A percentile compares a stretch with the other conserved stretches of the same genome.
Conservation (phyloP, 2,797 vertebrate species). For the Crenichthys baileyi region DNA sequence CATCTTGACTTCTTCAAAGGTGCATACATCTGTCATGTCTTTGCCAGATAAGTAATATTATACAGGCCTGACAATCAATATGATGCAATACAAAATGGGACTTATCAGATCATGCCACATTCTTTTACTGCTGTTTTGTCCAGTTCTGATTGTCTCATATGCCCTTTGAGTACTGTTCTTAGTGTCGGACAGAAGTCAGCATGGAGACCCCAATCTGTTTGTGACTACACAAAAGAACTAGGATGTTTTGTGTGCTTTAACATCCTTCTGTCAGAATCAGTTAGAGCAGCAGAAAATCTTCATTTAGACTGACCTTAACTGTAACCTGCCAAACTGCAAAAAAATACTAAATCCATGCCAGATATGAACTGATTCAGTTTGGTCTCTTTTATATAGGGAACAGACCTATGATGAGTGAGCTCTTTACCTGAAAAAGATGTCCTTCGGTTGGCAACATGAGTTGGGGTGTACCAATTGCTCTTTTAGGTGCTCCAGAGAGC, state of each 20-base stretch:
- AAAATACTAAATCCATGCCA: background rate
- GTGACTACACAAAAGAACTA: background rate
- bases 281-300: too few relatives aligned
- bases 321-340: background rate
- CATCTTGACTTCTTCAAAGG: too few relatives aligned
- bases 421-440: slow-evolving; percentile 90
- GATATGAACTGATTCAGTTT: background rate
- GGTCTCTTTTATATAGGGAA: background rate
- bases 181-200: background rate
- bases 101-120: background rate
- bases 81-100: too few relatives aligned
- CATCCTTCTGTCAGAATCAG: too few relatives aligned
- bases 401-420: background rate
- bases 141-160: background rate
- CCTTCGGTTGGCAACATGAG: slow-evolving; percentile 81
- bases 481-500: slow-evolving; percentile 89
- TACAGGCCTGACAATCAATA: too few relatives aligned
- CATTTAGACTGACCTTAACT: background rate
- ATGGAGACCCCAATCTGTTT: background rate
- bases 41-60: too few relatives aligned
- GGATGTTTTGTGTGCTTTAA: too few relatives aligned
- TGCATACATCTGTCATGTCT: too few relatives aligned
- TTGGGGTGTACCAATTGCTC: slow-evolving; percentile 89
- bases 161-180: background rate
- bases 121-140: background rate